Conservation (phyloP, 2,888 invertebrate genomes). For the Leptinotarsa juncta region DNA sequence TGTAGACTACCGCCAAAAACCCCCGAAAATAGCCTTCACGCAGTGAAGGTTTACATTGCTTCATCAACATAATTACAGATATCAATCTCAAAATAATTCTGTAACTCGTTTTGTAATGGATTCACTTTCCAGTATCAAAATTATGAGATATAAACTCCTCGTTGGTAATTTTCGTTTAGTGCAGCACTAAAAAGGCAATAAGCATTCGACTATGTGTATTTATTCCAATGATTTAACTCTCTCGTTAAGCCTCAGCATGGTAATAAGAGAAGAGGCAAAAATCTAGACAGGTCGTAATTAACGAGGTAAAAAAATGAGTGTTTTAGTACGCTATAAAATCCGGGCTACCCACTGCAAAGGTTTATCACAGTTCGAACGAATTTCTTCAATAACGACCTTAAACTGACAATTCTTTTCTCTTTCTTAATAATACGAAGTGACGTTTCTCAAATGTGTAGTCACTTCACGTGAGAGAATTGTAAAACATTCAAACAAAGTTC, state of each 20-base stretch:
- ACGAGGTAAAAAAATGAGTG: slow-evolving; percentile 39
- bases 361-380: slow-evolving; percentile 35
- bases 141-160: not conserved
- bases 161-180: not conserved
- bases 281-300: slow-evolving; percentile 41
- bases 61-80: too few species aligned
- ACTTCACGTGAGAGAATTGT: too few species aligned
- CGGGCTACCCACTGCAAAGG: slow-evolving; percentile 30
- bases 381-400: slow-evolving; percentile 6
- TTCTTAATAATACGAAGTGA: too few species aligned
- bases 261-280: slow-evolving; percentile 39
- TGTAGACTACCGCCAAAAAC: too few species aligned
- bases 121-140: not conserved
- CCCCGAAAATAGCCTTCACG: too few species aligned
- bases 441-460: too few species aligned
- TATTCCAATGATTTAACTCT: slow-evolving; percentile 38
- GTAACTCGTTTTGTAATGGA: not conserved
- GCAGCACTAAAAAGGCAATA: slow-evolving; percentile 16
- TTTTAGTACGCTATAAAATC: slow-evolving; percentile 39
- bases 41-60: too few species aligned
- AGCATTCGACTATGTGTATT: slow-evolving; percentile 24
- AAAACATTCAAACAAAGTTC: too few species aligned
- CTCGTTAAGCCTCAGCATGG: slow-evolving; percentile 34
- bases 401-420: not conserved
- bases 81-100: too few species aligned